Conservation (phyloP, 1,140 invertebrate species). For the Hyles euphorbiae region DNA sequence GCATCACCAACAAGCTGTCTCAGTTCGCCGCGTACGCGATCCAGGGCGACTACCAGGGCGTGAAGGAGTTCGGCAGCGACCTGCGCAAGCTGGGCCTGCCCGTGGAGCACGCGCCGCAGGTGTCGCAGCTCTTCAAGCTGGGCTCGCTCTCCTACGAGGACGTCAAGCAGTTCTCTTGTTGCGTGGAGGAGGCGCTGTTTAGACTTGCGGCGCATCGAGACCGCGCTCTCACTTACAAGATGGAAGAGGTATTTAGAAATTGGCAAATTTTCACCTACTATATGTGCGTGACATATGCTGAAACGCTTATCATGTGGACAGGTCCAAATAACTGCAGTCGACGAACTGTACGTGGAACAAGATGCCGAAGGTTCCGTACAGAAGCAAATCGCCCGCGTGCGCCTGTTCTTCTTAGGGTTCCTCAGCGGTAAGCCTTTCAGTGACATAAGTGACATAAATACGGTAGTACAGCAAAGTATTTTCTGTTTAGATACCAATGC, state of each 20-base stretch:
- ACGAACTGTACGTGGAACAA: conserved; percentile 97
- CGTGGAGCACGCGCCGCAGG: conserved; percentile 97
- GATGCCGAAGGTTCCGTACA: conserved; percentile 89
- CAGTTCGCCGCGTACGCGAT: conserved; percentile 97
- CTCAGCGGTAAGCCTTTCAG: conserved; percentile 78
- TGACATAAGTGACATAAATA: not conserved
- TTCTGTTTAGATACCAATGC: too few relatives aligned
- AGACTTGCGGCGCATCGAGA: conserved; percentile 89
- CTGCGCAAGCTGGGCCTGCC: conserved; percentile 95
- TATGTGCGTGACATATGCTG: too few relatives aligned
- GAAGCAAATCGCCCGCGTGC: conserved; percentile 95
- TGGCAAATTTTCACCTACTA: too few relatives aligned
- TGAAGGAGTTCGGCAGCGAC: conserved; percentile 94
- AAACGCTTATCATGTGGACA: conserved; percentile 16
- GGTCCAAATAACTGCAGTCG: conserved; percentile 96
- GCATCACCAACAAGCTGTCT: conserved; percentile 92
- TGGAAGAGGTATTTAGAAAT: conserved; percentile 85
- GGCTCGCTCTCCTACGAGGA: conserved; percentile 93
- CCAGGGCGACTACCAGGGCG: conserved; percentile 93
- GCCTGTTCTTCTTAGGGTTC: conserved; percentile 97
- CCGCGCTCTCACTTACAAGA: conserved; percentile 94
- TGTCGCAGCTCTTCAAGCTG: conserved; percentile 97
- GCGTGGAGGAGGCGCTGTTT: conserved; percentile 94
- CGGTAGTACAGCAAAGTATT: too few relatives aligned
- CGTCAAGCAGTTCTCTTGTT: conserved; percentile 92